Conservation (phyloP, 2,113 vertebrate species). For the Cryptomyrus ogoouensis region DNA sequence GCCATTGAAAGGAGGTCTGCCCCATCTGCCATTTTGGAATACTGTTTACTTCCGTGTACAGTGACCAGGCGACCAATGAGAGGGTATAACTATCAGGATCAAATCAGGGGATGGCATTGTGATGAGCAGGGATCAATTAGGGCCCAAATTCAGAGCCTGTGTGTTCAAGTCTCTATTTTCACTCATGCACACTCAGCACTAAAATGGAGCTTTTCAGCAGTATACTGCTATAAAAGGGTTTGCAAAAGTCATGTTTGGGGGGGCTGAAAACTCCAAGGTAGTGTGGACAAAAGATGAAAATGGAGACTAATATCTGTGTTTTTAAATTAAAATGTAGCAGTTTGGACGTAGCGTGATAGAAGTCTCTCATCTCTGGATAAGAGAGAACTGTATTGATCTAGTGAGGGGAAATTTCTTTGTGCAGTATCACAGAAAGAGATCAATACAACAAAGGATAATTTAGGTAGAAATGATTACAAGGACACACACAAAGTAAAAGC, state of each 20-base stretch:
- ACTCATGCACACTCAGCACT: background rate
- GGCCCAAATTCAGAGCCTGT: background rate
- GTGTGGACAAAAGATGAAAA: background rate
- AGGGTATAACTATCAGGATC: background rate
- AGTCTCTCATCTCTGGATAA: background rate
- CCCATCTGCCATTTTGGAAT: background rate
- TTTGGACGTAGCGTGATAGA: background rate
- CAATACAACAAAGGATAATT: background rate
- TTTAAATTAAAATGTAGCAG: background rate
- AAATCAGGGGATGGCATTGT: background rate
- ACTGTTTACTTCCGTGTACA: background rate
- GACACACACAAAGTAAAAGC: background rate
- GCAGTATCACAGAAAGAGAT: background rate
- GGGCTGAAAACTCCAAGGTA: background rate
- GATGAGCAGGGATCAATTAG: background rate
- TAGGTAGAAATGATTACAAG: background rate
- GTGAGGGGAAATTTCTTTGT: background rate
- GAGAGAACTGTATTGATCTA: background rate
- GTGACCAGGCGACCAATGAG: background rate
- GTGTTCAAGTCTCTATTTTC: background rate
- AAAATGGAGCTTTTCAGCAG: background rate
- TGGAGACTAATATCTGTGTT: background rate
- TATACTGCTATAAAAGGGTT: background rate
- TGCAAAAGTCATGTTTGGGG: background rate
- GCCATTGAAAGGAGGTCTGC: background rate